Base-by-base conservation (phyloP, 2,113 vertebrate species). In the Psilopsiagon aymara region DNA sequence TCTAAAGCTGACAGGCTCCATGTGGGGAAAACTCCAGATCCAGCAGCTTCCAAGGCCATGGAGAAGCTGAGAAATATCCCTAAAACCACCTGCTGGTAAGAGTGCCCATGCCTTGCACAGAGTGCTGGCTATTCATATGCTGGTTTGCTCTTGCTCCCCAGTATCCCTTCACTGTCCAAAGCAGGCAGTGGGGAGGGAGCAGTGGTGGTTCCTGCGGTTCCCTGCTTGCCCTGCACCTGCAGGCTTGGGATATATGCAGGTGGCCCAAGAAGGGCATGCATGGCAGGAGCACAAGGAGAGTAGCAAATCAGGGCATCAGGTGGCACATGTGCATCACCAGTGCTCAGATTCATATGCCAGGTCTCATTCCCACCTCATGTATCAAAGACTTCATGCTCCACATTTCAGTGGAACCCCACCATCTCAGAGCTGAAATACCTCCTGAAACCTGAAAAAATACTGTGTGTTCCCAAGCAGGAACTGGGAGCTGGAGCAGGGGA, bases 141-240 rank as follows among this genome's bases (percentile, higher is more conserved):
- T 52, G 47, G 3, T 59, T 79, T 81, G 29, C 9, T 57, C 19
- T 37, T 10, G 6, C n/a, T 60, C 11, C 16, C 19, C 39, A 51
- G 21, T 9, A 57, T 28, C n/a, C n/a, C 53, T 39, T 57, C 88
- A 8, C 37, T 53, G 84, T 13, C 29, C 64, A 15, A 57, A 8
- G 17, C 49, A 24, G 31, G 52, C 35, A 33, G n/a, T n/a, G 16
- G 10, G 47, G 33, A 63, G 10, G 33, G 25, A 62, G 25, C 57
- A 62, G 7, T 51, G 28, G 2, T 0, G 0, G 33, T 66, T 18
- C 14, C 59, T 2, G 1, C 19, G 6, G 8, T 6, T 4, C 8
- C 60, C 27, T 80, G 39, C 44, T 49, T 51, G 53, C 21, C 17
- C 27, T 85, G 24, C 24, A 35, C 33, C 57, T 59, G 33, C 8